These are phyloP conservation scores for Brachypalpus laphriformis DNA, from an alignment of 2,888 invertebrate genomes.

Conservation along the genomic window DNA sequence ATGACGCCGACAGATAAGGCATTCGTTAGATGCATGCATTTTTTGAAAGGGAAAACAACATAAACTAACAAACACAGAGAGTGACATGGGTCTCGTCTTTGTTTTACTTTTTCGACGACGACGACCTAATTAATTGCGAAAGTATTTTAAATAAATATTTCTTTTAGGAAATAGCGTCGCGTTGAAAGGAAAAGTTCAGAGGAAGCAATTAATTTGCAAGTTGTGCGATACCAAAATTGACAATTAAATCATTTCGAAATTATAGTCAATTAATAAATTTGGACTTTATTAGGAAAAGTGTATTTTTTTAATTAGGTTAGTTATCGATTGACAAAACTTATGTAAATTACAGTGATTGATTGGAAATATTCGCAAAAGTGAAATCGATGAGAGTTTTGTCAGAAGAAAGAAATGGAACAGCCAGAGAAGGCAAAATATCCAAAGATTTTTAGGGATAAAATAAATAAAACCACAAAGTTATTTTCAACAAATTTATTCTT, in stretches of 20 bases:
- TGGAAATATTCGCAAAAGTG: background rate
- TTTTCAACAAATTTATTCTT: no score
- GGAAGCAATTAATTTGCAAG: slow-evolving; percentile 14
- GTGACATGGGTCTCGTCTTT: background rate
- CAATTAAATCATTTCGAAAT: background rate
- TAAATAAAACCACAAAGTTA: no score
- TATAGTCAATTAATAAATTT: background rate
- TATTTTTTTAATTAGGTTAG: background rate
- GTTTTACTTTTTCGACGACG: slow-evolving; percentile 9
- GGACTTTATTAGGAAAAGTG: background rate
- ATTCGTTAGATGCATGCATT: background rate
- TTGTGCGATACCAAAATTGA: background rate
- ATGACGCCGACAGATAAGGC: slow-evolving; percentile 7
- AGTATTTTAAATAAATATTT: slow-evolving; percentile 13
- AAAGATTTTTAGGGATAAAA: no score
- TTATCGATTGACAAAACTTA: background rate
- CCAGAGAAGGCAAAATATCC: no score
- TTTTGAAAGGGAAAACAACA: slow-evolving; percentile 2
- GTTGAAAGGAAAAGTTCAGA: background rate
- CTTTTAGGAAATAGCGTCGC: background rate
- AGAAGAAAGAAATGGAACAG: no score
- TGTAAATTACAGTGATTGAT: background rate
- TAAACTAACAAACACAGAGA: no score
- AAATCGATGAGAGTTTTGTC: background rate
- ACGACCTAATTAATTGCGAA: slow-evolving; percentile 33